Percentiles rank a stretch among this genome's conserved stretches.
Evolutionary conservation across 2,797 vertebrate species (phyloP).

Genomic region (Sarcophilus harrisii): DNA sequence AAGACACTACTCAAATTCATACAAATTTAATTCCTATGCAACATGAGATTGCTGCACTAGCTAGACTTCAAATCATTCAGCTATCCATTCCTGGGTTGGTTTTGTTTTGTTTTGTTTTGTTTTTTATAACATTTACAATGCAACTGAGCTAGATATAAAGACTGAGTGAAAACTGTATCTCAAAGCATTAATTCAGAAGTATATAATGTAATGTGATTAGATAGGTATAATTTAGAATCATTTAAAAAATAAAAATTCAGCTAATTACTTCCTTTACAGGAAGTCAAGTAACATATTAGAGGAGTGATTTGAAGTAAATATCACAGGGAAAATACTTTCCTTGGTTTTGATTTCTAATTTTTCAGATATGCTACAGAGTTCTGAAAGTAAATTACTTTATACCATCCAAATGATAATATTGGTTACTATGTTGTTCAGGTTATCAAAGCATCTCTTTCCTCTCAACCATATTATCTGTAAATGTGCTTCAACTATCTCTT

Average conservation of each 20-base stretch:
- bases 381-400: neutral
- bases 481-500: neutral
- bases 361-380: neutral
- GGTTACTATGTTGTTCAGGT: neutral
- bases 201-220: no score
- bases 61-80: neutral
- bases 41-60: neutral
- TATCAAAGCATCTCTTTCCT: neutral
- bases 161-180: neutral
- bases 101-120: no score
- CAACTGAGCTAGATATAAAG: neutral
- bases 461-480: neutral
- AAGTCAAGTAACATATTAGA: neutral
- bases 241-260: neutral
- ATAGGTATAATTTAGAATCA: neutral
- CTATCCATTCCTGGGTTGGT: neutral
- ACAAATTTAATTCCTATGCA: neutral
- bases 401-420: accelerated
- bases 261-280: accelerated
- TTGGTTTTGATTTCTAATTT: neutral
- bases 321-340: neutral
- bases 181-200: neutral
- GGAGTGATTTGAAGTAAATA: neutral
- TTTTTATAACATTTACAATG: neutral
- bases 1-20: neutral